A percentile compares a stretch with the other conserved stretches of the same genome.
Evolutionary conservation across 2,888 invertebrate species (phyloP).

Genomic region (Arrhopalites spinosus): DNA sequence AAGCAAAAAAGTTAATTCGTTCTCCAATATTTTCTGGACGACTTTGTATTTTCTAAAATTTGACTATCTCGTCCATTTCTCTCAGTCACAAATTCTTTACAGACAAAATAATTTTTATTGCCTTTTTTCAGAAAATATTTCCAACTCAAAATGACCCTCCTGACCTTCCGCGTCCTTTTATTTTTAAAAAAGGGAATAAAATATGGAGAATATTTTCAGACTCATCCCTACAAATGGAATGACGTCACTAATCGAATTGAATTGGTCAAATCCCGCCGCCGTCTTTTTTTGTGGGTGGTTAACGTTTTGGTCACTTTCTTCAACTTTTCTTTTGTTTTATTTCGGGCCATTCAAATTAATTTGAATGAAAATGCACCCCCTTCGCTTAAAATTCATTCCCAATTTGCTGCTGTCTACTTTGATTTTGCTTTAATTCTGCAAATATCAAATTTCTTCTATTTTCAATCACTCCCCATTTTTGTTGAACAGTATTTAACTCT

Average conservation of each 20-base stretch:
- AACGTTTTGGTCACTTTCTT: neutral
- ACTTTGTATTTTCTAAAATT: no score
- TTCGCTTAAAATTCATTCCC: neutral
- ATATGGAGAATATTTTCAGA: neutral
- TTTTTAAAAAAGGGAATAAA: neutral
- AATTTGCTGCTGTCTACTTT: neutral
- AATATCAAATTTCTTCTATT: neutral
- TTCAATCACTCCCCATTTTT: neutral
- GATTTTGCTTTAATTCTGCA: neutral
- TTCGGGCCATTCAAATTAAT: neutral
- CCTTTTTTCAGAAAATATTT: no score
- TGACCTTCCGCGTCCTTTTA: neutral
- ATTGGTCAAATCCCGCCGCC: neutral
- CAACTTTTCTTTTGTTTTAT: neutral
- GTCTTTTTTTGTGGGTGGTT: neutral
- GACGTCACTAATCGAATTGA: neutral
- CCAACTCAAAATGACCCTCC: neutral
- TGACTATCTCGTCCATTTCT: no score
- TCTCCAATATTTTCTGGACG: no score
- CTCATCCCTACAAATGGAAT: constrained; percentile 2
- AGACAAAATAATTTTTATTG: no score
- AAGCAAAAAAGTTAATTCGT: no score
- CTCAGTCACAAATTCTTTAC: no score
- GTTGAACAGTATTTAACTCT: neutral
- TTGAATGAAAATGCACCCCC: neutral